Conservation (phyloP, 1,140 invertebrate species). For the Antheraea mylitta region DNA sequence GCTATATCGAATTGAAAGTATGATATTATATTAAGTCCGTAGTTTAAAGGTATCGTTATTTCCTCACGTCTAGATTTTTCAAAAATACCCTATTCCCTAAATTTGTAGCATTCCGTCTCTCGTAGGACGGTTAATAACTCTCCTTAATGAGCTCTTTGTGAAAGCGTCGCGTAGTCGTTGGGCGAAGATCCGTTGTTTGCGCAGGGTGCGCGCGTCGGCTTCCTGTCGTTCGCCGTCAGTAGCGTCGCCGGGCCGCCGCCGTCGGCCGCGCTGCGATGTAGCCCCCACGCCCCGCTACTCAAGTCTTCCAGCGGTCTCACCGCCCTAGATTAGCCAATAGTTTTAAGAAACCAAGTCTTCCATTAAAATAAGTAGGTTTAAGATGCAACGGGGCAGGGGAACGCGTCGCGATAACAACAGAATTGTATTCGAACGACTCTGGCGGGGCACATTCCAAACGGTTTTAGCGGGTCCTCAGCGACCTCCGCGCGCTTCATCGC, state of each 20-base stretch:
- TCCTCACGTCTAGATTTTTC: background rate
- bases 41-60: background rate
- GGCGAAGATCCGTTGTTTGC: constrained; percentile 62
- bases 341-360: constrained; percentile 72
- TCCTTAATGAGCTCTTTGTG: constrained; percentile 32
- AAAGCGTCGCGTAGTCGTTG: constrained; percentile 28
- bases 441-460: constrained; percentile 81
- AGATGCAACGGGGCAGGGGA: constrained; percentile 68
- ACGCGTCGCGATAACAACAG: constrained; percentile 76
- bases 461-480: constrained; percentile 65
- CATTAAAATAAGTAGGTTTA: constrained; percentile 67
- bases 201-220: constrained; percentile 69
- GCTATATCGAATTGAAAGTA: too few relatives aligned
- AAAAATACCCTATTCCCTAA: background rate
- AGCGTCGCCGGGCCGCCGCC: constrained; percentile 61
- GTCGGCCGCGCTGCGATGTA: constrained; percentile 65
- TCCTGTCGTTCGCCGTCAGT: constrained; percentile 57
- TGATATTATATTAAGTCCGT: too few relatives aligned
- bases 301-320: constrained; percentile 63
- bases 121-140: background rate
- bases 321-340: constrained; percentile 53
- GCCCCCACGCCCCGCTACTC: constrained; percentile 37
- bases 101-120: background rate
- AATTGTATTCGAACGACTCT: constrained; percentile 81
- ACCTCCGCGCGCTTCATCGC: constrained; percentile 69